These are phyloP conservation scores for Trissoscelio sp. DNA, from an alignment of 2,888 invertebrate genomes.

Conservation along the genomic window DNA sequence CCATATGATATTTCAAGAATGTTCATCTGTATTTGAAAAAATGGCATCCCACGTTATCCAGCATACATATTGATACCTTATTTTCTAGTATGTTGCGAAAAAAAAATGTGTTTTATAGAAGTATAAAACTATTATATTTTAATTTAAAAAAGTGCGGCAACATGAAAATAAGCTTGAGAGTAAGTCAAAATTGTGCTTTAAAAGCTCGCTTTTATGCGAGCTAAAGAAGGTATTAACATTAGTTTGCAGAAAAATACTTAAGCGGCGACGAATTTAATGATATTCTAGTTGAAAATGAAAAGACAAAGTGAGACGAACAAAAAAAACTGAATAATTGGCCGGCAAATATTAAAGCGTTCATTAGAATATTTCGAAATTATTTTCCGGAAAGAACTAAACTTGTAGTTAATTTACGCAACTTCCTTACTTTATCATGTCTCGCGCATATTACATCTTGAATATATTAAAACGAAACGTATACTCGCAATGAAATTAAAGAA, in stretches of 20 bases:
- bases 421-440: slow-evolving; percentile 61
- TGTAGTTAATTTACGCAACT: slow-evolving; percentile 59
- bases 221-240: slow-evolving; percentile 38
- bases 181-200: too few species aligned
- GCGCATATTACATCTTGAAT: slow-evolving; percentile 60
- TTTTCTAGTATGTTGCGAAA: background rate
- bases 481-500: slow-evolving; percentile 56
- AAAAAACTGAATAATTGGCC: slow-evolving; percentile 44
- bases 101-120: too few species aligned
- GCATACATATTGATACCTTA: slow-evolving; percentile 11
- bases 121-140: too few species aligned
- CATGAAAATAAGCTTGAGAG: too few species aligned
- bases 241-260: slow-evolving; percentile 31
- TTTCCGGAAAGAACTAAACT: slow-evolving; percentile 57
- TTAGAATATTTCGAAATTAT: slow-evolving; percentile 54
- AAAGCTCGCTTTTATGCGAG: too few species aligned
- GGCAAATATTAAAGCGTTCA: slow-evolving; percentile 38
- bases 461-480: slow-evolving; percentile 58
- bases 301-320: background rate
- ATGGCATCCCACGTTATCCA: background rate
- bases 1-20: slow-evolving; percentile 21
- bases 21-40: slow-evolving; percentile 26
- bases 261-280: slow-evolving; percentile 43
- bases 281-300: slow-evolving; percentile 37
- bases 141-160: too few species aligned